phyloP scores from a whole-genome alignment of 2,888 invertebrate genomes.

The Erynnis tages region DNA sequence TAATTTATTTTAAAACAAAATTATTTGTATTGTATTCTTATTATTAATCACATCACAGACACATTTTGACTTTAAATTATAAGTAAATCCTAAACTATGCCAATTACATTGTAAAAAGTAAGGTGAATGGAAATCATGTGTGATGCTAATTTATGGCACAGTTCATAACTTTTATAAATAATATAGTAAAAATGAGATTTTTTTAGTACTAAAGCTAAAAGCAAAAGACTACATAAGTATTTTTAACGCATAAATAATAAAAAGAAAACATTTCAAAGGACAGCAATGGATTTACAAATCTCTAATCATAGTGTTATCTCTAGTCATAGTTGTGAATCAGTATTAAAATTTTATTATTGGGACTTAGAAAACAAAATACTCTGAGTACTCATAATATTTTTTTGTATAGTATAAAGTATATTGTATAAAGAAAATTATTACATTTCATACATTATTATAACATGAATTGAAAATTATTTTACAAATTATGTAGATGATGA shows the following conservation, averaged over 20 bases:
- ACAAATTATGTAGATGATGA: no score
- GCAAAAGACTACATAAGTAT: not conserved
- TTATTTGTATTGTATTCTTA: conserved; percentile 16
- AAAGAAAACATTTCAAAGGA: not conserved
- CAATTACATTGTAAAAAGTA: conserved; percentile 13
- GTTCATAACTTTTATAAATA: not conserved
- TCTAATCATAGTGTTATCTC: no score
- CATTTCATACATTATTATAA: no score
- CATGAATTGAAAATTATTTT: no score
- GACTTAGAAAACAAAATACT: no score
- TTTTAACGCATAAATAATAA: no score
- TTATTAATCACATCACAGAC: conserved; percentile 65
- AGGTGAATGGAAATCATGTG: conserved; percentile 33
- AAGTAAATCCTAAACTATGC: conserved; percentile 17
- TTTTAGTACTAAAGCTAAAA: conserved; percentile 2
- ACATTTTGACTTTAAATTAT: conserved; percentile 44
- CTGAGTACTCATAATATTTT: no score
- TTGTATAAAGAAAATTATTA: no score
- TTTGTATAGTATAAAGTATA: no score
- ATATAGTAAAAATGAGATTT: not conserved
- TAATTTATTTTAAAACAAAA: conserved; percentile 19
- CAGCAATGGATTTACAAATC: no score
- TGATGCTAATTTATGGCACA: conserved; percentile 21
- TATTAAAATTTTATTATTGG: no score
- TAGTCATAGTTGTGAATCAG: no score